Evolutionary conservation across 2,888 invertebrate species (phyloP), one percentile per base, ranked within the genome.

Genomic region (Sussaba pulchella): DNA sequence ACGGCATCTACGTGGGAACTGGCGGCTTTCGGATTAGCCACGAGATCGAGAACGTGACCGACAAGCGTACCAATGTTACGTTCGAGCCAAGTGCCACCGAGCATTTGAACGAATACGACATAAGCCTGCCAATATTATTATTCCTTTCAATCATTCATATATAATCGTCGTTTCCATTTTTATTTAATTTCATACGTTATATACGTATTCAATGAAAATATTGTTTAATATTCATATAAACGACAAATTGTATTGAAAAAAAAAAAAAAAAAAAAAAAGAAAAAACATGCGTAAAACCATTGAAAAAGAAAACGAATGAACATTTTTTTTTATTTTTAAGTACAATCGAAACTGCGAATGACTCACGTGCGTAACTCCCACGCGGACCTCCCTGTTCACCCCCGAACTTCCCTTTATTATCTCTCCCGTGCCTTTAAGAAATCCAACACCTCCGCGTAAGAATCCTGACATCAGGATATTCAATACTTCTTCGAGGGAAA

Each of bases 1-100:
- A 99, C 99, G 12, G 99, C 98, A 92, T 99, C 99, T 0, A 99
- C 98, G 90, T 99, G 99, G 0, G 98, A 98, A 12, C 97, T 97
- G 0, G 98, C 98, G 0, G 98, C 98, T 92, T 98, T 98, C 0
- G 99, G 98, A 93, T 98, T 98, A 0, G 98, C 98, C 21, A 99
- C 98, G 83, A 99, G 93, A 88, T 99, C 98, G 64, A 99, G 93
- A 3, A 99, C 95, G 91, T 99, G 99, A 9, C 95, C 95, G n/a
- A 99, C 93, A 87, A 99, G 95, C 0, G 95, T 94, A 12, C 95
- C 95, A 89, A 99, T 94, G 91, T 99, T 98, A 19, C 97, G 95
- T 92, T 99, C 99, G 80, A 99, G 92, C 99, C 99, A 99, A 0
- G 96, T 94, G 8, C 97, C 96, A 36, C 99, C 99, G 95, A 99